Base-by-base conservation (phyloP, 1,140 invertebrate species). In the Saccostrea glomerata region DNA sequence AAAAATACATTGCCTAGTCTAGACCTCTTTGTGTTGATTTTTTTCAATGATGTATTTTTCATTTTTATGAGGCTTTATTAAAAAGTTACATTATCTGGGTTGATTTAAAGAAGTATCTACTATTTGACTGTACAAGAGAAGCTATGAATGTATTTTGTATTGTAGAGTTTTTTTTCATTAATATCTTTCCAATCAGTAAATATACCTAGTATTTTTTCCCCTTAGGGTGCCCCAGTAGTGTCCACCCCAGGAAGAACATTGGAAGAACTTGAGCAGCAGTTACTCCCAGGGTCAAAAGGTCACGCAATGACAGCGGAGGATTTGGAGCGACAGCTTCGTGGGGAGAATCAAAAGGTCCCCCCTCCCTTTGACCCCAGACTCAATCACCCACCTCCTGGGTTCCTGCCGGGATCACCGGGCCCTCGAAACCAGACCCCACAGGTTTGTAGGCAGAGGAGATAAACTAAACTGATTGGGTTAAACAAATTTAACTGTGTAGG, bases 241-340 rank as follows among this genome's bases (percentile, higher is more conserved):
- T 63, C 58, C n/a, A 23, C 47, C 70, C 63, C 66, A 82, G 92
- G 92, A 70, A 92, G 90, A 30, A 94, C 94, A 30, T 84, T 94
- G 15, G 94, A 92, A 73, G 94, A 94, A 84, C 90, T 94, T 40
- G 94, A 94, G 85, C 88, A 91, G 17, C 92, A 92, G 70, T 84
- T 92, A 89, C 88, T 93, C 40, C 89, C 86, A 70, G 88, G 88
- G 86, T 60, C 89, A 82, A 77, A 89, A 56, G 54, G 58, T 36
- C 88, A 90, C 36, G 92, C 93, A 12, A 89, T 94, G 56, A 95
- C 94, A 0, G 93, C 94, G 6, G 94, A 95, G 86, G 94, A 95
- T 70, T 77, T 95, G 47, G 94, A 95, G 87, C 90, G 94, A 20
- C 92, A 94, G 85, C 84, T 94, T 88, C 89, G 92, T 20, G 93